Conservation (phyloP, 1,140 invertebrate species). For the Drosophila triauraria region DNA sequence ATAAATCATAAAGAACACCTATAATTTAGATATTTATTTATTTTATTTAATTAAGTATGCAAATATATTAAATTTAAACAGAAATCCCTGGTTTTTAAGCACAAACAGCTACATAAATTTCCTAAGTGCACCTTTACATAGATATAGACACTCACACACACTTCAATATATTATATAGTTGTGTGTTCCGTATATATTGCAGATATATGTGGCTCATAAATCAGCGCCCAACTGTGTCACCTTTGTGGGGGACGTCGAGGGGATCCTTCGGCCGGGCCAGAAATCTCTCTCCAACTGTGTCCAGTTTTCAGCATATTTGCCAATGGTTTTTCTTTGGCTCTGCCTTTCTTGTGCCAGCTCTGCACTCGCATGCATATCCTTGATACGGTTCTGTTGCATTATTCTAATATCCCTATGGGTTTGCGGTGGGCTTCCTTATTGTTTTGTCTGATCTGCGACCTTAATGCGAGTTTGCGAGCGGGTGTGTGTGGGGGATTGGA, state of each 20-base stretch:
- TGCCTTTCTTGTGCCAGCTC: conserved; percentile 23
- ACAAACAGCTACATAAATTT: neutral
- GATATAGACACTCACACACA: conserved; percentile 10
- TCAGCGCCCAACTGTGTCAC: conserved; percentile 54
- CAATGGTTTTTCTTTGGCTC: conserved; percentile 54
- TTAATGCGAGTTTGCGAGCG: conserved; percentile 30
- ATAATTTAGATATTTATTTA: neutral
- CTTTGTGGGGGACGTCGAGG: conserved; percentile 16
- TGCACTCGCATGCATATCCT: conserved; percentile 62
- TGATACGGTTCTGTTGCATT: conserved; percentile 65
- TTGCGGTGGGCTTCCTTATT: conserved; percentile 46
- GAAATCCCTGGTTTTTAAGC: neutral
- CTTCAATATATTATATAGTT: conserved; percentile 36
- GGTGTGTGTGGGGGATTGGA: conserved; percentile 4
- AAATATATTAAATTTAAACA: neutral
- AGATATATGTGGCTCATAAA: conserved; percentile 59
- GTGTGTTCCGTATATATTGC: conserved; percentile 30
- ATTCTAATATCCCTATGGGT: conserved; percentile 69
- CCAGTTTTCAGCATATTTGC: conserved; percentile 64
- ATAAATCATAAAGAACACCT: too few species aligned
- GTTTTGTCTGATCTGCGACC: conserved; percentile 67
- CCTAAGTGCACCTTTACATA: conserved; percentile 13
- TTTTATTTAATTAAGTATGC: neutral
- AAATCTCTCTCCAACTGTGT: conserved; percentile 21
- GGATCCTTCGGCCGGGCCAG: conserved; percentile 2